Evolutionary conservation across 2,797 vertebrate genomes (phyloP).

Genomic region (Glyptemys insculpta): DNA sequence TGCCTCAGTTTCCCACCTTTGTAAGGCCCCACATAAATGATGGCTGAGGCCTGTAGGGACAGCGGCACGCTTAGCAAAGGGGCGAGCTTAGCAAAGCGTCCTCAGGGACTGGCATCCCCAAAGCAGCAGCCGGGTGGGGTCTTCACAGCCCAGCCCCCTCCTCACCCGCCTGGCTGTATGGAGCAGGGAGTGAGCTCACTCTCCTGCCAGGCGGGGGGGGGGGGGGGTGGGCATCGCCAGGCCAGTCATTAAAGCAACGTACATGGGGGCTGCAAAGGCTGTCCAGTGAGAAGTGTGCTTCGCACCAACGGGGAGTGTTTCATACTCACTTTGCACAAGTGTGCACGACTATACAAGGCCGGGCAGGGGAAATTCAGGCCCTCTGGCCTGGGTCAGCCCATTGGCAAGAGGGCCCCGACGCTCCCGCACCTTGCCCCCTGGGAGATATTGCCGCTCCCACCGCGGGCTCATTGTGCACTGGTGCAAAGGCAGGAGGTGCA

Average conservation of each 20-base stretch:
- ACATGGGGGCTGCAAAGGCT: neutral
- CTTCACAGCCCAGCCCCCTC: too few species aligned
- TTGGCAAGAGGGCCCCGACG: neutral
- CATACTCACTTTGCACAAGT: neutral
- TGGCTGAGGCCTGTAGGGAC: neutral
- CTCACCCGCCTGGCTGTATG: neutral
- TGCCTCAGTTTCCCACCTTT: neutral
- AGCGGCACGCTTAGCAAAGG: too few species aligned
- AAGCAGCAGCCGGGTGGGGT: too few species aligned
- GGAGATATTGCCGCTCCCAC: neutral
- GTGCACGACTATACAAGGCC: neutral
- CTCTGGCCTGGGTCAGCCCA: neutral
- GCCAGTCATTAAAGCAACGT: neutral
- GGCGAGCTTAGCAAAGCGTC: too few species aligned
- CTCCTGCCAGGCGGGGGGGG: too few species aligned
- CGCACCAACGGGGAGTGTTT: neutral
- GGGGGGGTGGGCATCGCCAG: neutral
- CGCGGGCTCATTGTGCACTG: neutral
- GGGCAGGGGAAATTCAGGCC: neutral
- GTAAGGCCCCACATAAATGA: neutral
- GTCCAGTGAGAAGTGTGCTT: neutral
- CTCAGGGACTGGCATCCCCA: too few species aligned
- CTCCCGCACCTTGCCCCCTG: neutral
- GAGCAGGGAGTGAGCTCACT: neutral
- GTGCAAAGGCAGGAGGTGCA: neutral